These are phyloP conservation scores for Lepus americanus DNA, from an alignment of 2,113 vertebrate genomes.

Conservation along the genomic window DNA sequence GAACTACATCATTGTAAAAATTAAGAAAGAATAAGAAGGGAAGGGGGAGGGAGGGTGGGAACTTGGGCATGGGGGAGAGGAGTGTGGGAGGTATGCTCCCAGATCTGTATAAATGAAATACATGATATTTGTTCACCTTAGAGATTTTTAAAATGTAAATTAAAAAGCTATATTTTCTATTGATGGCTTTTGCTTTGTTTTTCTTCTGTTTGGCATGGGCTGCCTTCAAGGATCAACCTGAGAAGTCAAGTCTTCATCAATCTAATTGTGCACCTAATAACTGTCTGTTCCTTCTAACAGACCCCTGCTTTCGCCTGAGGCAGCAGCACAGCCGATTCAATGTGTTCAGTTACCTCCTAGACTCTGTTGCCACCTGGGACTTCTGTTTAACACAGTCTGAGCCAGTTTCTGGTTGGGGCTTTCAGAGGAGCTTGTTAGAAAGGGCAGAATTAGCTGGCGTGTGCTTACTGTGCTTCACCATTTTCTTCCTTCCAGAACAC, in stretches of 20 bases:
- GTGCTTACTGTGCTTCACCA: neutral
- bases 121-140: no score
- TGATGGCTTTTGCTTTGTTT: neutral
- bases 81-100: no score
- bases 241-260: neutral
- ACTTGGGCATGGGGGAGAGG: no score
- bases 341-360: neutral
- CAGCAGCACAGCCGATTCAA: neutral
- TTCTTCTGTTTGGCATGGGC: conserved; percentile 4
- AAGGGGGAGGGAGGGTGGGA: no score
- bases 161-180: neutral
- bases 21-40: no score
- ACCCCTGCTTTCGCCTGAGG: neutral
- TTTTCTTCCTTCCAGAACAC: conserved; percentile 26
- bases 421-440: neutral
- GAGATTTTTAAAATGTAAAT: no score
- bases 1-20: no score
- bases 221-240: neutral
- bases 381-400: neutral
- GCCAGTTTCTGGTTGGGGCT: neutral
- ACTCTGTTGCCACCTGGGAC: neutral
- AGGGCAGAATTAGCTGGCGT: neutral
- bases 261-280: neutral
- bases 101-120: no score
- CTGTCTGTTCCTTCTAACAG: neutral